These are phyloP conservation scores for Orthonyx spaldingii DNA, from an alignment of 2,113 vertebrate genomes.

Conservation along the genomic window DNA sequence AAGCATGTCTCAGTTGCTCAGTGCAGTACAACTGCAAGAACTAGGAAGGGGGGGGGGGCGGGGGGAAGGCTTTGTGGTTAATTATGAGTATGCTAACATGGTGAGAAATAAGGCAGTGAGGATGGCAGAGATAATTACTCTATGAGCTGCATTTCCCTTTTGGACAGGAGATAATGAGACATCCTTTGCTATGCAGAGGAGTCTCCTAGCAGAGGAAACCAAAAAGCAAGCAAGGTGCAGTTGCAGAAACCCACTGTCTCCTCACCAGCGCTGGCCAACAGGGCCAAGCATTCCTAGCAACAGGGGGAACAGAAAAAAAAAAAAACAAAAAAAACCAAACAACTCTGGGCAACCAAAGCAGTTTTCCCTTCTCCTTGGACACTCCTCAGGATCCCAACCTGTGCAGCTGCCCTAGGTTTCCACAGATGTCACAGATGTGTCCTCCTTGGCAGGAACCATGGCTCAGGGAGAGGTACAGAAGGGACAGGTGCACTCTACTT, in stretches of 20 bases:
- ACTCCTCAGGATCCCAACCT: background rate
- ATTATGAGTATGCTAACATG: background rate
- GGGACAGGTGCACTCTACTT: background rate
- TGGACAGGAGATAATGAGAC: constrained; percentile 27
- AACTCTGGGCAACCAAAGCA: background rate
- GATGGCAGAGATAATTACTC: constrained; percentile 28
- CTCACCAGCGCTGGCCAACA: background rate
- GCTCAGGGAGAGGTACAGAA: background rate
- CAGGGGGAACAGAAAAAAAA: background rate
- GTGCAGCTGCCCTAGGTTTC: background rate
- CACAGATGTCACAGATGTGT: background rate
- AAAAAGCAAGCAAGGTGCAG: background rate
- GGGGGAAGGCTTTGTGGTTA: constrained; percentile 3
- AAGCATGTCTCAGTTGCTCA: background rate
- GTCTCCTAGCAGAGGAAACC: background rate
- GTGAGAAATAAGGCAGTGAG: background rate
- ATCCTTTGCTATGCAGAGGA: background rate
- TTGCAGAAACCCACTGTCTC: background rate
- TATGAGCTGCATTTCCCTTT: constrained; percentile 10
- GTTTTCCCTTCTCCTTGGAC: background rate
- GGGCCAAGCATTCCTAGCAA: background rate
- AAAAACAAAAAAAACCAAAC: background rate
- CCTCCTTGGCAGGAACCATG: background rate
- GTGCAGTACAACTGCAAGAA: background rate
- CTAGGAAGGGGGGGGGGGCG: background rate